Evolutionary conservation across 2,888 invertebrate species (phyloP).

Genomic region (Orthosia gracilis): DNA sequence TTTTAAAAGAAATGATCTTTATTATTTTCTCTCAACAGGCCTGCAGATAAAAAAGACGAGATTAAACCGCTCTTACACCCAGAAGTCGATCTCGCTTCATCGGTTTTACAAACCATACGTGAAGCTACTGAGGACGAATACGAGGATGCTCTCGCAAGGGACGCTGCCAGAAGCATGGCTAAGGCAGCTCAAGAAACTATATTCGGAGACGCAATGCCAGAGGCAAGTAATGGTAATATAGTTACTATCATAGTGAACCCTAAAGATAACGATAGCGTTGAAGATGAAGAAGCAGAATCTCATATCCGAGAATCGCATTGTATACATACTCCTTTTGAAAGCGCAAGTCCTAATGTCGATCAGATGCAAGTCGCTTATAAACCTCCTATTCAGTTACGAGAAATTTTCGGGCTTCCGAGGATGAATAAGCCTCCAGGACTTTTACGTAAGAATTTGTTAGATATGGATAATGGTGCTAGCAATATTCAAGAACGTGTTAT

Average conservation of each 20-base stretch:
- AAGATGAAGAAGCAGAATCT: constrained; percentile 71
- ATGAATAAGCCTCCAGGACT: constrained; percentile 51
- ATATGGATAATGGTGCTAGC: constrained; percentile 80
- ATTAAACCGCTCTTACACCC: constrained; percentile 83
- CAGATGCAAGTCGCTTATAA: constrained; percentile 52
- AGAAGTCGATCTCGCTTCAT: constrained; percentile 86
- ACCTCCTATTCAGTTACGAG: constrained; percentile 65
- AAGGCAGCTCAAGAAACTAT: constrained; percentile 62
- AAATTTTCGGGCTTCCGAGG: constrained; percentile 69
- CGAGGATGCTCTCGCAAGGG: constrained; percentile 83
- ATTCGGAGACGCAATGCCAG: constrained; percentile 68
- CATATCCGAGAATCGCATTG: constrained; percentile 77
- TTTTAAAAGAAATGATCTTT: neutral
- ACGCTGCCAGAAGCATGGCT: constrained; percentile 75
- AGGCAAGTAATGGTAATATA: constrained; percentile 74
- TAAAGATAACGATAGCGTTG: constrained; percentile 59
- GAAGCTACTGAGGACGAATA: constrained; percentile 87
- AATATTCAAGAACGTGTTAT: constrained; percentile 72
- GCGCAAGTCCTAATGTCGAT: constrained; percentile 48
- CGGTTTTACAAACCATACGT: constrained; percentile 83
- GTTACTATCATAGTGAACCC: constrained; percentile 80
- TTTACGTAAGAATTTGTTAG: constrained; percentile 67
- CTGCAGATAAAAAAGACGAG: constrained; percentile 73
- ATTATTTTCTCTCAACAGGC: constrained; percentile 68
- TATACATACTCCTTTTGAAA: constrained; percentile 69